Percentiles rank a stretch among this genome's conserved stretches.
Evolutionary conservation across 2,113 vertebrate species (phyloP).

Genomic region (Sorex araneus): DNA sequence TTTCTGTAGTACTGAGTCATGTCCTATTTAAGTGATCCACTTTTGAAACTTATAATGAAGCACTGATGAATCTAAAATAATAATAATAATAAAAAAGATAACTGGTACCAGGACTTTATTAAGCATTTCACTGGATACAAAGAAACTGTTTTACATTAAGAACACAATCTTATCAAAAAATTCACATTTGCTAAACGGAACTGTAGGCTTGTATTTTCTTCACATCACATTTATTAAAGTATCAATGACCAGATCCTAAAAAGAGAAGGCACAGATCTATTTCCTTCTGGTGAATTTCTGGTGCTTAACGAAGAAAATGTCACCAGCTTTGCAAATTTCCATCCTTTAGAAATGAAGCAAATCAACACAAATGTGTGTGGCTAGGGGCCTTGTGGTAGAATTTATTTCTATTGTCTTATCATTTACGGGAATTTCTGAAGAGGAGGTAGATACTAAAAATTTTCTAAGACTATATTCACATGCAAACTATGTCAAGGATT

Average conservation of each 20-base stretch:
- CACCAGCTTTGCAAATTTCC: conserved; percentile 73
- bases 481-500: background rate
- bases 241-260: conserved; percentile 89
- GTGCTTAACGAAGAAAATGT: conserved; percentile 78
- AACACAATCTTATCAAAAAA: conserved; percentile 88
- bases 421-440: background rate
- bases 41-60: background rate
- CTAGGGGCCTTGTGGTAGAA: conserved; percentile 65
- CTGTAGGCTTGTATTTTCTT: conserved; percentile 81
- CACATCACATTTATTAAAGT: conserved; percentile 87
- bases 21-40: conserved; percentile 42
- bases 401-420: background rate
- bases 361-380: conserved; percentile 75
- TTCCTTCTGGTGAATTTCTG: conserved; percentile 85
- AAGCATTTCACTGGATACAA: conserved; percentile 88
- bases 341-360: conserved; percentile 77
- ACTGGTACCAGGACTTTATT: conserved; percentile 89
- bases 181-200: conserved; percentile 88
- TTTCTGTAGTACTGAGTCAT: conserved; percentile 56
- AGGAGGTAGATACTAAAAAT: conserved; percentile 36
- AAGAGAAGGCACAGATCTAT: conserved; percentile 88
- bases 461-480: background rate
- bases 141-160: conserved; percentile 87
- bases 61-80: conserved; percentile 63
- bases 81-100: conserved; percentile 56